Percentiles rank a stretch among this genome's conserved stretches.
phyloP scores from a whole-genome alignment of 1,140 invertebrate genomes.

The Lepidurus arcticus region DNA sequence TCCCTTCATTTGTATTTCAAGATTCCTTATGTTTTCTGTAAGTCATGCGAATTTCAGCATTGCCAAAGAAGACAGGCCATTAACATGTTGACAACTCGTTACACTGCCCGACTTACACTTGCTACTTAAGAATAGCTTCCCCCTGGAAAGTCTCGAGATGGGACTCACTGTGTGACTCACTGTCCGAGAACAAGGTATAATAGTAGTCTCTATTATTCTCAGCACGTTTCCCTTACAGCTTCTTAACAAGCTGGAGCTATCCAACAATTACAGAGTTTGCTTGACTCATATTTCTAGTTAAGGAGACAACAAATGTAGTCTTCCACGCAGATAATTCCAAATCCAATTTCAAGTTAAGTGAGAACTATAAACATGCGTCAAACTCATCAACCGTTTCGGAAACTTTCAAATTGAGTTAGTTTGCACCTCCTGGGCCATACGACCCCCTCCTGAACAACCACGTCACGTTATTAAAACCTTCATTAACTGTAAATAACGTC shows the following conservation, averaged over 20 bases:
- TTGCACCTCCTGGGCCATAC: no score
- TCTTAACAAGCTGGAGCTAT: no score
- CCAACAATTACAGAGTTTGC: neutral
- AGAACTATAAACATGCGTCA: no score
- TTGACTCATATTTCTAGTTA: neutral
- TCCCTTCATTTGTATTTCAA: neutral
- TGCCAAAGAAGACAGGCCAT: neutral
- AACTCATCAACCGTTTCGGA: no score
- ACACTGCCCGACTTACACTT: neutral
- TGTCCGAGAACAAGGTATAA: neutral
- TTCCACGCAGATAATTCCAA: no score
- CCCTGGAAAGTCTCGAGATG: neutral
- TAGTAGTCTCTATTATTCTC: neutral
- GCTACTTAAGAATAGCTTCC: neutral
- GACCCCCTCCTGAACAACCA: no score
- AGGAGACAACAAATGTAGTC: no score
- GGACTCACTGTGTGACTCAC: neutral
- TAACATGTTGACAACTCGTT: neutral
- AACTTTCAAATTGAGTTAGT: no score
- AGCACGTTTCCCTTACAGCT: neutral
- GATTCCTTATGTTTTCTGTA: neutral
- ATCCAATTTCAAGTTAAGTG: no score
- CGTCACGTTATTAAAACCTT: no score
- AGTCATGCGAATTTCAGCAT: neutral
- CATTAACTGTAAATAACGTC: no score